These are phyloP conservation scores for Stenotaenia linearis DNA, from an alignment of 2,888 invertebrate species.

Conservation along the genomic window DNA sequence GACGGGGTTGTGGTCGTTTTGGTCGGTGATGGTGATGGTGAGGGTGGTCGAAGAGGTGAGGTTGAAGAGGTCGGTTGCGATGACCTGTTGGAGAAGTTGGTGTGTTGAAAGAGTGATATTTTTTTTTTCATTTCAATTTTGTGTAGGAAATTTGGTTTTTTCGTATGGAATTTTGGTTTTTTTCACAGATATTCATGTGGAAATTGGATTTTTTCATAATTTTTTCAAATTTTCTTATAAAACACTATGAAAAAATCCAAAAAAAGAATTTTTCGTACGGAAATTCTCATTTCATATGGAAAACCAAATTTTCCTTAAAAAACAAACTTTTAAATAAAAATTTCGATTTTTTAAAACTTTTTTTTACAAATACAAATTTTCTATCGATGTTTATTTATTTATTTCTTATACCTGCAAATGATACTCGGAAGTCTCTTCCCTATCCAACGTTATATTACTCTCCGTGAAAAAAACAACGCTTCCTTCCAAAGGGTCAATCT, in stretches of 20 bases:
- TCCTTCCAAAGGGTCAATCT: constrained; percentile 54
- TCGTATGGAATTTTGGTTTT: not conserved
- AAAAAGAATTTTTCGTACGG: too few species aligned
- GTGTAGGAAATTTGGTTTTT: not conserved
- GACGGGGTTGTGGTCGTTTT: constrained; percentile 63
- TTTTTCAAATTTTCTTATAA: too few species aligned
- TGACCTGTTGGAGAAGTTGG: too few species aligned
- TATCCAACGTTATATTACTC: constrained; percentile 41
- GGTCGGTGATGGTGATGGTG: constrained; percentile 65
- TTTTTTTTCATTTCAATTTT: not conserved
- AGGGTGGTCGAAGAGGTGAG: constrained; percentile 67
- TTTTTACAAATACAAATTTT: too few species aligned
- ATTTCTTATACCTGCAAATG: constrained; percentile 32
- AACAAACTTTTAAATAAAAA: too few species aligned
- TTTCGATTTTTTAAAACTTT: too few species aligned
- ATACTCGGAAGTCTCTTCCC: constrained; percentile 40
- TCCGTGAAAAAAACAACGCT: constrained; percentile 21
- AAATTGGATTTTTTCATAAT: too few species aligned
- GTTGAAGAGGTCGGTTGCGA: constrained; percentile 52
- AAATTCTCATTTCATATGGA: too few species aligned
- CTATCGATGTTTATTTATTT: too few species aligned
- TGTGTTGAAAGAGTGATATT: too few species aligned
- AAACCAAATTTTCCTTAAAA: too few species aligned
- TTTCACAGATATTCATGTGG: not conserved
- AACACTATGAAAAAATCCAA: too few species aligned